A percentile compares a stretch with the other conserved stretches of the same genome.
phyloP scores from a whole-genome alignment of 2,888 invertebrate genomes.

The Himalopsyche anomala region DNA sequence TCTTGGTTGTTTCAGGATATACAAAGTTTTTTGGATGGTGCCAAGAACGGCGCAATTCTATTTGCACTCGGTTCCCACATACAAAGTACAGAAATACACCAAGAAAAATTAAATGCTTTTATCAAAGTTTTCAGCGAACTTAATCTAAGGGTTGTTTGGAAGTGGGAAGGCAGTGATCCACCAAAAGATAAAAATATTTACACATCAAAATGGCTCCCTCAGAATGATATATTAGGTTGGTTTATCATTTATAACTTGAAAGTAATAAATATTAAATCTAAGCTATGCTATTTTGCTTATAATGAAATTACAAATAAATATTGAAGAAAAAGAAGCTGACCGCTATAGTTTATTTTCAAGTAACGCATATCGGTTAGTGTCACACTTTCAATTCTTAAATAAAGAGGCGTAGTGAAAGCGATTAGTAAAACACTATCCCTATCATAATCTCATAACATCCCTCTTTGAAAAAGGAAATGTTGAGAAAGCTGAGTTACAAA shows the following conservation, averaged over 20 bases:
- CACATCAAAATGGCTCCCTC: constrained; percentile 72
- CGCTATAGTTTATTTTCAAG: too few relatives aligned
- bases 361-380: too few relatives aligned
- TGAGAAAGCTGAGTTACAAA: too few relatives aligned
- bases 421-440: too few relatives aligned
- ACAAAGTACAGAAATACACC: constrained; percentile 66
- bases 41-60: constrained; percentile 72
- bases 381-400: too few relatives aligned
- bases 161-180: constrained; percentile 70
- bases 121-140: constrained; percentile 67
- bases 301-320: too few relatives aligned
- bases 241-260: background rate
- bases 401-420: too few relatives aligned
- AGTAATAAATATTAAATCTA: too few relatives aligned
- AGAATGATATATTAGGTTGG: constrained; percentile 70
- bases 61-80: constrained; percentile 71
- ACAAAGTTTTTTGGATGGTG: constrained; percentile 70
- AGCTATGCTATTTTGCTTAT: too few relatives aligned
- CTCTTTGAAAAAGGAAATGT: too few relatives aligned
- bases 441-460: too few relatives aligned
- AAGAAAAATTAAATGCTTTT: constrained; percentile 67
- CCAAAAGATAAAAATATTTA: constrained; percentile 70
- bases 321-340: too few relatives aligned
- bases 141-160: constrained; percentile 71
- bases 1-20: constrained; percentile 67